Base-by-base conservation (phyloP, 2,113 vertebrate genomes). In the Osmerus eperlanus region DNA sequence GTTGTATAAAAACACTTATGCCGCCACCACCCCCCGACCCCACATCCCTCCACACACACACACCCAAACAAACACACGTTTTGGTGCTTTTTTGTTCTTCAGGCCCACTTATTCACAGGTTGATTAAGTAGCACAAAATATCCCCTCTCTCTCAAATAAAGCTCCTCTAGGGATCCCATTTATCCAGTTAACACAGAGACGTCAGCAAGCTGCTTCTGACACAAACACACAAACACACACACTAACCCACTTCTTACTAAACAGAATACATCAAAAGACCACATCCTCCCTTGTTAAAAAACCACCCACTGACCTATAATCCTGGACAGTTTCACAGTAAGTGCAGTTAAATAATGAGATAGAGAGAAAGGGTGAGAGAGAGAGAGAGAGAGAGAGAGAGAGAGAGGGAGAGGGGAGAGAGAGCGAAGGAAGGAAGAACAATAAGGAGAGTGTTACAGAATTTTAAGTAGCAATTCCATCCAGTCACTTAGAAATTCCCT, bases 241-340 rank as follows among this genome's bases (percentile, higher is more conserved):
- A 64, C 29, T 16, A 36, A 64, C 29, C 32, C 29, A 1, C 62
- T 28, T 62, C 21, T 32, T n/a, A 36, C 21, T 6, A 29, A 1
- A 25, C 60, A 62, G 12, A 18, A 36, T 7, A 18, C 62, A 2
- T 23, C 19, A 25, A 23, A 13, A 19, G 8, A 23, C 21, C 25
- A 62, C 60, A 23, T 3, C 21, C 16, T 60, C 23, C 23, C 12
- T 6, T 14, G 21, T 19, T 18, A 1, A 18, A 65, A 51, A 63
- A 64, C 64, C 71, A 72, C 21, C 36, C 51, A 77, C 72, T 74
- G 68, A 75, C 64, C 52, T 61, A 25, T 7, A 71, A 8, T 55
- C 68, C 74, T 41, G 72, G 21, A 72, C 65, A 51, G 41, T 51
- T 54, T 21, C 12, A 53, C 8, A 36, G 51, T 53, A 16, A 67